These are phyloP conservation scores for Trogon melanurus DNA, from an alignment of 2,113 vertebrate genomes.

Conservation along the genomic window DNA sequence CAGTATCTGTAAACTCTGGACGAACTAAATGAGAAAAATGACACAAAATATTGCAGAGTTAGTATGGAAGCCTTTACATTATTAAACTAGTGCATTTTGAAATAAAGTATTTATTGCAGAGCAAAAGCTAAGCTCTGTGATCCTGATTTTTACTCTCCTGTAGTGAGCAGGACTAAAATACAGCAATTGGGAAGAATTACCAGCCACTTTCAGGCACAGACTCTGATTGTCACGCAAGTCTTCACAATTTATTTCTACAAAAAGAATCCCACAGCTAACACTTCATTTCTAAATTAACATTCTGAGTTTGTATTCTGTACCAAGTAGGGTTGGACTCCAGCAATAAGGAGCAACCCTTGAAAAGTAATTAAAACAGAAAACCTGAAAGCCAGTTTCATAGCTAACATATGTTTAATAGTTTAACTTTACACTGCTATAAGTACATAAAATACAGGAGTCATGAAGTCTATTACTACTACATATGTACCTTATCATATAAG, in stretches of 20 bases:
- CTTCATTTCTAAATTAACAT: neutral
- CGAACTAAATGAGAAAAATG: constrained; percentile 81
- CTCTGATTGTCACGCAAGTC: neutral
- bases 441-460: neutral
- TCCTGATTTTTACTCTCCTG: neutral
- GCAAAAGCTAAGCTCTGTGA: neutral
- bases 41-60: neutral
- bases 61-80: neutral
- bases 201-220: neutral
- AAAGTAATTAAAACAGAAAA: neutral
- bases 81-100: neutral
- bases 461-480: neutral
- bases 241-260: neutral
- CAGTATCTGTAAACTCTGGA: constrained; percentile 95
- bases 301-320: neutral
- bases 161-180: neutral
- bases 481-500: neutral
- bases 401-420: neutral
- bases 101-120: neutral
- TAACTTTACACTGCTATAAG: neutral
- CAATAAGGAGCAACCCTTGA: neutral
- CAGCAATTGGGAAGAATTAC: neutral
- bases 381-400: neutral
- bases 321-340: neutral
- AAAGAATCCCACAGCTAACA: neutral